Evolutionary conservation across 2,888 invertebrate species (phyloP), one percentile per base, ranked within the genome.

Genomic region (Dichetophora obliterata): DNA sequence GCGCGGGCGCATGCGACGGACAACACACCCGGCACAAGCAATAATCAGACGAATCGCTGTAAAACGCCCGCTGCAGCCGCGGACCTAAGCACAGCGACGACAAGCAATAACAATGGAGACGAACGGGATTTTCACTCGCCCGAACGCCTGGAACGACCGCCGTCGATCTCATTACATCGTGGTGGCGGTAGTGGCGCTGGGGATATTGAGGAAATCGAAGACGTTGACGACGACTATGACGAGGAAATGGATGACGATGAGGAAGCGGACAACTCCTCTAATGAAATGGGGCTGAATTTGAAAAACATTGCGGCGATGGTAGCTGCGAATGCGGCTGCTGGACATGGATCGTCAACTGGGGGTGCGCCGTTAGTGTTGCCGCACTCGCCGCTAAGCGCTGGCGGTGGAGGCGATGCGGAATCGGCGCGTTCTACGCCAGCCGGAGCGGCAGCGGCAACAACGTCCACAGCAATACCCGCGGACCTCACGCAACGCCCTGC

Each of bases 261-360:
- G 14, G 92, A 92, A 87, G 92, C 92, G 81, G 91, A 92, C 83
- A 88, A 91, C 70, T 91, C 91, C 81, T 92, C 92, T 81, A 91
- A 90, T 86, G 92, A 92, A 84, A 90, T 92, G 85, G 92, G 92
- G 90, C 88, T 92, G 85, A 92, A 92, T 84, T 92, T 92, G 92
- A 92, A 91, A 92, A 92, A 91, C 70, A 91, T 92, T 84, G 90
- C 90, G 80, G 90, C 90, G 83, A 83, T 80, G 79, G 82, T 80
- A 76, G 83, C 80, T 22, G 78, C 80, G 61, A 80, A 90, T 82
- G 80, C 79, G 82, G 86, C 81, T 81, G 74, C 81, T 81, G 59
- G 82, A 79, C 5, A 76, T 80, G 75, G 75, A 80, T 79, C 84
- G 27, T 82, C 77, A n/a, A 81, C 81, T 79, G 75, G 73, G 72